Evolutionary conservation across 1,140 invertebrate species (phyloP), one percentile per base, ranked within the genome.

Genomic region (Lepidurus arcticus): DNA sequence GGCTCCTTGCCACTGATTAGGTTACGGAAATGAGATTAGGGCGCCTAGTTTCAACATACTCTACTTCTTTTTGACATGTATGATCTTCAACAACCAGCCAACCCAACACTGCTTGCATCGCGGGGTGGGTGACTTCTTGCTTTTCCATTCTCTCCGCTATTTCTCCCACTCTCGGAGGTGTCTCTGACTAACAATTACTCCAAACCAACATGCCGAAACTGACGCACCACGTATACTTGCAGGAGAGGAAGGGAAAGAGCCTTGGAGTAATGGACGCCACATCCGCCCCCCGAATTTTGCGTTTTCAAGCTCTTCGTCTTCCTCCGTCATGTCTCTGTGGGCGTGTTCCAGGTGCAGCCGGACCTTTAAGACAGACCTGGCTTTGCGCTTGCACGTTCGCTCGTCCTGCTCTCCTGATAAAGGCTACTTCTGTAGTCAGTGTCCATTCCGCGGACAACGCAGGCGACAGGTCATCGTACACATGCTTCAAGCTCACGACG

Each of bases 161-260:
- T 65, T 65, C 53, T 65, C 53, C 34, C 53, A n/a, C 53, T 65
- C 53, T 65, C 13, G 53, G 53, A 65, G 53, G 53, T 21, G 16
- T 13, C 21, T 65, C 53, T 65, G 21, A 65, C 53, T 65, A 65
- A 65, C 53, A 13, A 13, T 65, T 65, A 65, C 21, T 13, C 53
- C 53, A 10, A 13, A 11, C n/a, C 53, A 13, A 9, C 53, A 7
- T 9, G n/a, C 53, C 45, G 21, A 65, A 65, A 65, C 53, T 65
- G 53, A 65, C 53, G 1, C 53, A 65, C 53, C 4, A 65, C 53
- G 13, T 65, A 65, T 65, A 65, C 53, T 65, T 65, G 21, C 53
- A 65, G 53, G 53, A 65, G 53, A 65, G 53, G 53, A 65, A 65
- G 53, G n/a, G 53, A 65, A 65, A 65, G 53, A 65, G 53, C 53